Evolutionary conservation across 2,797 vertebrate genomes (phyloP).

Genomic region (Sebastes nivosus): DNA sequence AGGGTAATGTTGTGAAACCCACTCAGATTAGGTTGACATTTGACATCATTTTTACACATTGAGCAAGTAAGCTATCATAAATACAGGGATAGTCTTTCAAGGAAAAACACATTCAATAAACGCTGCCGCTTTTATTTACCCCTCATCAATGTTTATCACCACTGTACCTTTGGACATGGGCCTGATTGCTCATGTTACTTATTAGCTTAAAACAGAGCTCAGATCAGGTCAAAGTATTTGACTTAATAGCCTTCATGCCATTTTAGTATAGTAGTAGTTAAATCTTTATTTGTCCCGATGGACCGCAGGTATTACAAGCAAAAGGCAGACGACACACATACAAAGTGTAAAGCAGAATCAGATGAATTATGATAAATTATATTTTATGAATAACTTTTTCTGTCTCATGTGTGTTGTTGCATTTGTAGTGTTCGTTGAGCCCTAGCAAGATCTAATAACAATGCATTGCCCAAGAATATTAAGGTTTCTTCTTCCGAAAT

Average conservation of each 20-base stretch:
- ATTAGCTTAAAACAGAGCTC: slow-evolving; percentile 64
- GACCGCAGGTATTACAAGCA: background rate
- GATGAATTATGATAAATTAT: background rate
- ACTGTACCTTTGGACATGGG: slow-evolving; percentile 58
- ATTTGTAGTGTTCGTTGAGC: background rate
- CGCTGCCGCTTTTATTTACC: slow-evolving; percentile 13
- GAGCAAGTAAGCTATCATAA: background rate
- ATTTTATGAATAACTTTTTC: background rate
- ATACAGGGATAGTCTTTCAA: background rate
- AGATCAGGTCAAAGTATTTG: slow-evolving; percentile 53
- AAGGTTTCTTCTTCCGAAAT: background rate
- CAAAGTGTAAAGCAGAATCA: background rate
- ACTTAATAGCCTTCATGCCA: background rate
- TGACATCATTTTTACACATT: background rate
- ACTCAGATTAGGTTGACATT: background rate
- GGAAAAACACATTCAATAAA: background rate
- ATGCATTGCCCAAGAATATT: background rate
- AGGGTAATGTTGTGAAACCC: background rate
- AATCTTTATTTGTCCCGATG: background rate
- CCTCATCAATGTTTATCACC: slow-evolving; percentile 38
- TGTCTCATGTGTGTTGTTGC: background rate
- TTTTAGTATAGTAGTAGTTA: background rate
- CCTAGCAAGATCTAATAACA: background rate
- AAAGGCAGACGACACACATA: background rate
- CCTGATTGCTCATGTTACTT: slow-evolving; percentile 62